Percentiles rank a stretch among this genome's conserved stretches.
phyloP scores from a whole-genome alignment of 2,113 vertebrate species.

The Shinisaurus crocodilurus region DNA sequence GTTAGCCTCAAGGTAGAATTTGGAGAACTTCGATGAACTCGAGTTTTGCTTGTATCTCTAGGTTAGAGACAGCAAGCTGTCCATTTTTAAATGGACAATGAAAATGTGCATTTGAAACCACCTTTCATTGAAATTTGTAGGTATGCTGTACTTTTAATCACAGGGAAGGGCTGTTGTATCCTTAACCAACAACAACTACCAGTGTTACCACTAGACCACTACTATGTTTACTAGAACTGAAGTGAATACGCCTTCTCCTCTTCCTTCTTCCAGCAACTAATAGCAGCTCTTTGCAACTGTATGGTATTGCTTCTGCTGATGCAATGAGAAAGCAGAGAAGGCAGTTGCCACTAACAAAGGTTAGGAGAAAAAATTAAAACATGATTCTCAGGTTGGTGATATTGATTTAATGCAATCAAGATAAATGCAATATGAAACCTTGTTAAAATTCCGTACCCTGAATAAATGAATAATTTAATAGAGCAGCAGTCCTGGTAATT shows the following conservation, averaged over 20 bases:
- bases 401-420: slow-evolving; percentile 23
- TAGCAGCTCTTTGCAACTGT: not conserved
- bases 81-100: not conserved
- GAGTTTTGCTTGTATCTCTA: not conserved
- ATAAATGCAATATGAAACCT: slow-evolving; percentile 32
- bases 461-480: slow-evolving; percentile 24
- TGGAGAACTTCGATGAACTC: too few relatives aligned
- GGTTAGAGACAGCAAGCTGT: not conserved
- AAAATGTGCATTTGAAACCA: not conserved
- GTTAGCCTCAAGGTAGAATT: too few relatives aligned
- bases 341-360: not conserved
- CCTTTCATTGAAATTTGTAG: not conserved
- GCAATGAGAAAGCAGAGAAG: slow-evolving; percentile 11
- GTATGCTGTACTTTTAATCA: not conserved
- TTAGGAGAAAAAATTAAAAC: slow-evolving; percentile 14
- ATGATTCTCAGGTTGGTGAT: slow-evolving; percentile 17
- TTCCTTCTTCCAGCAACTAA: not conserved
- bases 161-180: not conserved
- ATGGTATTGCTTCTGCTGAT: not conserved
- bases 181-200: not conserved
- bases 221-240: not conserved
- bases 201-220: not conserved
- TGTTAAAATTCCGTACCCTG: slow-evolving; percentile 2
- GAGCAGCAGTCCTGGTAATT: slow-evolving; percentile 17
- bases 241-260: not conserved